A percentile compares a stretch with the other conserved stretches of the same genome.
Conservation (phyloP, 2,797 vertebrate genomes). For the Lophotriccus pileatus region DNA sequence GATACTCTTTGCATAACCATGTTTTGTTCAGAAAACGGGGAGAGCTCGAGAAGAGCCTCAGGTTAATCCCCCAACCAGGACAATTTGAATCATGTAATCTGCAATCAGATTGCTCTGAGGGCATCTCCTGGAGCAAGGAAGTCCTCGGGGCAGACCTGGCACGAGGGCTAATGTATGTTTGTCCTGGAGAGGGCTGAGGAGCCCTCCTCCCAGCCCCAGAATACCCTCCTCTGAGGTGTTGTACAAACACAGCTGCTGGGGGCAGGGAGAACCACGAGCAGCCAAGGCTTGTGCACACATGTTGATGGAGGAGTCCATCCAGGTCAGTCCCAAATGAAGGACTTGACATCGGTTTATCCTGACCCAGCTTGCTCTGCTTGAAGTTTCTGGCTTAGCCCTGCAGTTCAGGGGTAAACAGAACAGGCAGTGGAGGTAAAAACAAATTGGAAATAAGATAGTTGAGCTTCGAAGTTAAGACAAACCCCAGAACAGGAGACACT, state of each 20-base stretch:
- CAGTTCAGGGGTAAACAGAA: neutral
- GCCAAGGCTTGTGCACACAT: neutral
- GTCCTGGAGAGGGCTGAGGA: neutral
- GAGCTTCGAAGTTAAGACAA: neutral
- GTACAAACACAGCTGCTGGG: neutral
- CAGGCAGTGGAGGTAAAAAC: neutral
- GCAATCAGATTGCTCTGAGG: rapidly evolving
- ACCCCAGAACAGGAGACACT: neutral
- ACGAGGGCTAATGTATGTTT: neutral
- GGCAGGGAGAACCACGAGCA: neutral
- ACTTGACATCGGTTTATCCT: neutral
- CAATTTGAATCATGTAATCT: rapidly evolving
- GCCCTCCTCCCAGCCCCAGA: neutral
- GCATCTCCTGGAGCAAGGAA: neutral
- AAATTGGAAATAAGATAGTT: neutral
- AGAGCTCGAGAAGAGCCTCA: neutral
- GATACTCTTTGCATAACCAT: neutral
- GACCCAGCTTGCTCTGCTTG: neutral
- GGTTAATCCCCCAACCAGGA: neutral
- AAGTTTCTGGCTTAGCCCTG: neutral
- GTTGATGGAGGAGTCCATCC: neutral
- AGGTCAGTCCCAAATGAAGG: neutral
- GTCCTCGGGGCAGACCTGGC: neutral
- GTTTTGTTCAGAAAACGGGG: rapidly evolving
- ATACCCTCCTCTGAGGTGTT: neutral